phyloP scores from a whole-genome alignment of 2,888 invertebrate species.

The Alentia gelatinosa region DNA sequence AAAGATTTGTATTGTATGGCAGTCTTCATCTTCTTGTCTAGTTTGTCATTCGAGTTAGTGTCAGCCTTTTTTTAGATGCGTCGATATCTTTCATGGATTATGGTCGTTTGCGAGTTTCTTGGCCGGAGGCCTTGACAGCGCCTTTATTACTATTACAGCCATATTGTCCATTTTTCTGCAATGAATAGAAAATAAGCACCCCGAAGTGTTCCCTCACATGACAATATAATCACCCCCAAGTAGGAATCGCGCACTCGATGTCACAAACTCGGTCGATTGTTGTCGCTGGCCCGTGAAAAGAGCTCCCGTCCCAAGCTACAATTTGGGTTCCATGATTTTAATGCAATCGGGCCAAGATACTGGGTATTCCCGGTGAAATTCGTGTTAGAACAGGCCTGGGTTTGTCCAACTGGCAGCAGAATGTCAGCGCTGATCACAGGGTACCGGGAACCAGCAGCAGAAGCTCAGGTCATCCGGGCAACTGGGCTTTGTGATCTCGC shows the following conservation, averaged over 20 bases:
- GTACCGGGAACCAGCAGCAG: neutral
- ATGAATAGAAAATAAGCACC: neutral
- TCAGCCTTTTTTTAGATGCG: neutral
- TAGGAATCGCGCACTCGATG: neutral
- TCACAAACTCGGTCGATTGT: neutral
- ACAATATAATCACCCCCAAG: neutral
- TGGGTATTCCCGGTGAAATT: neutral
- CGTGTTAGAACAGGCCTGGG: neutral
- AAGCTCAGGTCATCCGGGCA: conserved; percentile 15
- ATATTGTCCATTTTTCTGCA: neutral
- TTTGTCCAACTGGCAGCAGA: neutral
- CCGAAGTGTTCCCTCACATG: neutral
- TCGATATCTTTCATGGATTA: neutral
- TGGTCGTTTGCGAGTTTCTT: neutral
- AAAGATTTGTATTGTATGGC: neutral
- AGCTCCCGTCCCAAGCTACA: neutral
- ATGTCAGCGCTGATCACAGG: conserved; percentile 29
- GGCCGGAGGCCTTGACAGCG: neutral
- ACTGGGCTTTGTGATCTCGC: conserved; percentile 41
- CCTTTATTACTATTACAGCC: neutral
- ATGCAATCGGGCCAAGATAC: neutral
- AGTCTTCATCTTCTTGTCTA: neutral
- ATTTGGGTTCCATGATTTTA: conserved; percentile 27
- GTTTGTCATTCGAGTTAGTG: neutral
- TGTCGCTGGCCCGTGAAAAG: conserved; percentile 20